phyloP scores from a whole-genome alignment of 2,888 invertebrate species.

The Pristionchus japonicus region DNA sequence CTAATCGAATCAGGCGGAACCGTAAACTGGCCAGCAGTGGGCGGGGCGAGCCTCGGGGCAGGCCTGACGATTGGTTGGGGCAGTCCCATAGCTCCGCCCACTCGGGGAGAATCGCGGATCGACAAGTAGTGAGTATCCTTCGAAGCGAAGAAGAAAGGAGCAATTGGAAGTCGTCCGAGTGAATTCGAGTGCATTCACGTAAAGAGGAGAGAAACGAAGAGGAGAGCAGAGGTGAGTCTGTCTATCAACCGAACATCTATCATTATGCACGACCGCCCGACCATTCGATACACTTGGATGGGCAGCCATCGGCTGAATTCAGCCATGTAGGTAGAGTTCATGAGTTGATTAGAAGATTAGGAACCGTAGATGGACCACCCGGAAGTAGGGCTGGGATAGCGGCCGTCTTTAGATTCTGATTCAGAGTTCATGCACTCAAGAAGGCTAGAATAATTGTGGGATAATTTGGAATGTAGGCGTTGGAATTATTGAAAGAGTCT shows the following conservation, averaged over 20 bases:
- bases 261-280: neutral
- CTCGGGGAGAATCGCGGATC: neutral
- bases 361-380: neutral
- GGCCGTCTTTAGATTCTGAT: too few relatives aligned
- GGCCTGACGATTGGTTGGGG: neutral
- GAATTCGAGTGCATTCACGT: slow-evolving; percentile 44
- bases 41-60: slow-evolving; percentile 15
- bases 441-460: too few relatives aligned
- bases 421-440: too few relatives aligned
- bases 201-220: neutral
- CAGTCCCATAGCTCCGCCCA: neutral
- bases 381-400: too few relatives aligned
- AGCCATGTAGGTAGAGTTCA: neutral
- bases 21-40: neutral
- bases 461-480: too few relatives aligned
- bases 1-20: slow-evolving; percentile 39
- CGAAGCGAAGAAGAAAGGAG: slow-evolving; percentile 31
- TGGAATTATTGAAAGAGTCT: too few relatives aligned
- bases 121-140: slow-evolving; percentile 27
- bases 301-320: neutral
- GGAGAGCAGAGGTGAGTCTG: slow-evolving; percentile 24
- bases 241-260: slow-evolving; percentile 41
- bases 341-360: neutral
- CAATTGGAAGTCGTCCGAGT: slow-evolving; percentile 42
- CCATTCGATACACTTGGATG: neutral